A percentile compares a stretch with the other conserved stretches of the same genome.
These are phyloP conservation scores for Sylvilagus floridanus DNA, from an alignment of 2,797 vertebrate species.

Conservation along the genomic window DNA sequence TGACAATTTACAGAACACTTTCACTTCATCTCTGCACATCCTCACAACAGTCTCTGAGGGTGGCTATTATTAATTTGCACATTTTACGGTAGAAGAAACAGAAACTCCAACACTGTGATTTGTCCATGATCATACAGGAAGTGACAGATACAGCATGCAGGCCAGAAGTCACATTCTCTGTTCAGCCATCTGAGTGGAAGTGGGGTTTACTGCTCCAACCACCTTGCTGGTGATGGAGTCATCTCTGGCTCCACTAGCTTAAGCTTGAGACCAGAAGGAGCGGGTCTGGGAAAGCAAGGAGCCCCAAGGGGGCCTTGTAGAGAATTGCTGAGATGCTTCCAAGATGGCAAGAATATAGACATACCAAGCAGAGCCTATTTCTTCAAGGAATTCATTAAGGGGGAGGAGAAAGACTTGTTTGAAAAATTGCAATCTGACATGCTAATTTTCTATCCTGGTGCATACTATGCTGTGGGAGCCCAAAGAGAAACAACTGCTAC, in stretches of 20 bases:
- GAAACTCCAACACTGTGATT: neutral
- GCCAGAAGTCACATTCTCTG: neutral
- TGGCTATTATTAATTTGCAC: slow-evolving; percentile 8
- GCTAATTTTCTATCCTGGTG: neutral
- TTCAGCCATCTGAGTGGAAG: slow-evolving; percentile 14
- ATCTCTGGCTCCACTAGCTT: neutral
- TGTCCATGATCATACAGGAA: slow-evolving; percentile 5
- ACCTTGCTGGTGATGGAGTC: neutral
- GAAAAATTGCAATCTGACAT: neutral
- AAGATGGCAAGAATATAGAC: neutral
- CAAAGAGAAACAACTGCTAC: neutral
- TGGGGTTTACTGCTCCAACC: neutral
- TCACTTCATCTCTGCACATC: slow-evolving; percentile 31
- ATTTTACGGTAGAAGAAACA: slow-evolving; percentile 52
- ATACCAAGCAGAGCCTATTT: neutral
- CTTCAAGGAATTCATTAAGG: slow-evolving; percentile 41
- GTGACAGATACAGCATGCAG: neutral
- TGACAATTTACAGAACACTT: slow-evolving; percentile 16
- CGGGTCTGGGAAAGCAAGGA: neutral
- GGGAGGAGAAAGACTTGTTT: neutral
- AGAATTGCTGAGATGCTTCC: neutral
- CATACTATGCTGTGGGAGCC: neutral
- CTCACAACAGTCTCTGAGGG: slow-evolving; percentile 6
- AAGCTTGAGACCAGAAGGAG: neutral
- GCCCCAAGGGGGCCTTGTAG: neutral